These are phyloP conservation scores for Chaitophorus viminalis DNA, from an alignment of 2,888 invertebrate species.

Conservation along the genomic window DNA sequence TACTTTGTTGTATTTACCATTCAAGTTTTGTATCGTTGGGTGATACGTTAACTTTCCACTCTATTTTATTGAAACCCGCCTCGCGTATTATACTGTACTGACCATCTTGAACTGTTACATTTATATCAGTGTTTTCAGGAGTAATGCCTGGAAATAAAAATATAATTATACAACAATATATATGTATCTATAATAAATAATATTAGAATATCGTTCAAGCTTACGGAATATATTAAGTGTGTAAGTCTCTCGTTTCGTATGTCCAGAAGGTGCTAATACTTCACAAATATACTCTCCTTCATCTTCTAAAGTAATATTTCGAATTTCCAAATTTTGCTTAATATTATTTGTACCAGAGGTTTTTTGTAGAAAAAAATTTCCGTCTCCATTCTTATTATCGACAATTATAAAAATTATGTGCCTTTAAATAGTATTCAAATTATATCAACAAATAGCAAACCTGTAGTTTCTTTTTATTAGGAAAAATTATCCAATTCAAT, in stretches of 20 bases:
- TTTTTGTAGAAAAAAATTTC: no score
- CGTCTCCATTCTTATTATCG: background rate
- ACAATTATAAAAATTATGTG: background rate
- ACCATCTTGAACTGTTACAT: constrained; percentile 64
- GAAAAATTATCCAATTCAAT: constrained; percentile 66
- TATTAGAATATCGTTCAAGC: background rate
- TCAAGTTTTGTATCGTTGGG: no score
- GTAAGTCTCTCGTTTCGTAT: constrained; percentile 64
- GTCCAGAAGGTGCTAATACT: constrained; percentile 64
- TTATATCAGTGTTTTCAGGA: constrained; percentile 65
- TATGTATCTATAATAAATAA: background rate
- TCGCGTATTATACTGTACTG: constrained; percentile 21
- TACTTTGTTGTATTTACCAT: no score
- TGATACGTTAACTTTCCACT: no score
- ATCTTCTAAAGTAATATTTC: constrained; percentile 67
- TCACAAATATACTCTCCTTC: constrained; percentile 68
- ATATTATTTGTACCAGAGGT: no score
- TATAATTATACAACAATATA: background rate
- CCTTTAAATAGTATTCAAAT: background rate
- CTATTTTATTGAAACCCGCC: no score
- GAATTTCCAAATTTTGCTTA: constrained; percentile 67
- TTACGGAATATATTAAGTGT: constrained; percentile 55
- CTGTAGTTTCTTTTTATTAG: constrained; percentile 63
- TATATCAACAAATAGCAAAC: constrained; percentile 59
- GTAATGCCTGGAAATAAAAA: constrained; percentile 64